phyloP scores from a whole-genome alignment of 2,888 invertebrate genomes.

The Hedychridium roseum region DNA sequence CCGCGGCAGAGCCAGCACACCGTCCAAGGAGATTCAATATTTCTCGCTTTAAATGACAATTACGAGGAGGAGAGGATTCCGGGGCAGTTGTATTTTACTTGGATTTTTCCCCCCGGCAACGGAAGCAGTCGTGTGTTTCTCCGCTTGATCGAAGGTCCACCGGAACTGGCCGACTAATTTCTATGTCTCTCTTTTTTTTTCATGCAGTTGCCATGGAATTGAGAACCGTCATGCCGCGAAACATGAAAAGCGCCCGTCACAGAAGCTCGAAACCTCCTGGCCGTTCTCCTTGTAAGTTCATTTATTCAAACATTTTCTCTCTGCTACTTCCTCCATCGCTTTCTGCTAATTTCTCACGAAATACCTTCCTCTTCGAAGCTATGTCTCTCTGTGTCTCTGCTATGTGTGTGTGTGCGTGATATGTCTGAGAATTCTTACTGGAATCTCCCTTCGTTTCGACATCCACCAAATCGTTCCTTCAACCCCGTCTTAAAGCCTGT shows the following conservation, averaged over 20 bases:
- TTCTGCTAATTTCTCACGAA: not conserved
- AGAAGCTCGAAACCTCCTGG: constrained; percentile 63
- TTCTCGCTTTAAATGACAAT: too few relatives aligned
- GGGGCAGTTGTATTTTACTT: too few relatives aligned
- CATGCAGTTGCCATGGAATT: constrained; percentile 60
- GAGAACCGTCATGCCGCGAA: constrained; percentile 60
- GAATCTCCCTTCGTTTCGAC: too few relatives aligned
- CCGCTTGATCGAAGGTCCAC: too few relatives aligned
- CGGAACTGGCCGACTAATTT: too few relatives aligned
- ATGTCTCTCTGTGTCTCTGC: too few relatives aligned
- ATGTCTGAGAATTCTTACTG: too few relatives aligned
- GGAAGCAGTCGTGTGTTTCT: not conserved
- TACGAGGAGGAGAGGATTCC: too few relatives aligned
- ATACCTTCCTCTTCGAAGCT: not conserved
- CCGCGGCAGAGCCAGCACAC: too few relatives aligned
- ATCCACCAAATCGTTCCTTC: too few relatives aligned
- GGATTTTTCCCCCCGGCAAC: not conserved
- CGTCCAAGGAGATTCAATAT: not conserved
- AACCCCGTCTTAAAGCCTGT: too few relatives aligned
- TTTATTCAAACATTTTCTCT: constrained; percentile 7
- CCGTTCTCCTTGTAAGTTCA: constrained; percentile 61
- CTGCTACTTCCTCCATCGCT: not conserved
- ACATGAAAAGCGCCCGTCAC: constrained; percentile 60
- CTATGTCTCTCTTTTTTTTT: constrained; percentile 33
- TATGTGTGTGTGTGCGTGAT: too few relatives aligned